Evolutionary conservation across 37 sponge, comb jelly and placozoan species (phyloP).

Genomic region (Lycopodina hypogea): DNA sequence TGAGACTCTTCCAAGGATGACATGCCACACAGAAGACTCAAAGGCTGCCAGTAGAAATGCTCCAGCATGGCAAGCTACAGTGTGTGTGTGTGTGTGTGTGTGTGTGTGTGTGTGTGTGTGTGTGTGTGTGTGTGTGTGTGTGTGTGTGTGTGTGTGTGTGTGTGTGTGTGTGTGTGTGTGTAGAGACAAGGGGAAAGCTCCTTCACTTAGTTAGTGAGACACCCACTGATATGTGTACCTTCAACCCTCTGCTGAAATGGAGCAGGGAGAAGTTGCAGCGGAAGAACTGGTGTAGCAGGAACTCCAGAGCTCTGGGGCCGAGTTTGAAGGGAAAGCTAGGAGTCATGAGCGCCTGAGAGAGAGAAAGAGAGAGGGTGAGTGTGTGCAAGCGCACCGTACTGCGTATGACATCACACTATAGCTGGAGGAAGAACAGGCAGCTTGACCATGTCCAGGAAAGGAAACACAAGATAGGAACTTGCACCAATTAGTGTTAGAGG

Average conservation of each 20-base stretch:
- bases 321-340: slow-evolving; percentile 42
- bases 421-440: too few species aligned
- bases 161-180: too few species aligned
- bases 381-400: not conserved
- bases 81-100: too few species aligned
- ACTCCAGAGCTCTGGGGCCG: slow-evolving; percentile 24
- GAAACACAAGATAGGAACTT: too few species aligned
- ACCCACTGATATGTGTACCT: slow-evolving; percentile 40
- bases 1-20: not conserved
- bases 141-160: too few species aligned
- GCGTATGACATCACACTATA: too few species aligned
- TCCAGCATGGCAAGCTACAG: slow-evolving; percentile 65
- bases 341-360: slow-evolving; percentile 40
- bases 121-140: too few species aligned
- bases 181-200: not conserved
- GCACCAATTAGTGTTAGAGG: too few species aligned
- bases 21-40: slow-evolving; percentile 53
- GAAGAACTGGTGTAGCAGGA: slow-evolving; percentile 62
- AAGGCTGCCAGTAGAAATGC: slow-evolving; percentile 74
- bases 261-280: slow-evolving; percentile 47
- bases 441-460: too few species aligned
- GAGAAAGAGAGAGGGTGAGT: not conserved
- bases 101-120: too few species aligned
- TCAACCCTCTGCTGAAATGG: slow-evolving; percentile 30
- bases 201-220: too few species aligned